Conservation (phyloP, 2,113 vertebrate species). For the Alligator sinensis region DNA sequence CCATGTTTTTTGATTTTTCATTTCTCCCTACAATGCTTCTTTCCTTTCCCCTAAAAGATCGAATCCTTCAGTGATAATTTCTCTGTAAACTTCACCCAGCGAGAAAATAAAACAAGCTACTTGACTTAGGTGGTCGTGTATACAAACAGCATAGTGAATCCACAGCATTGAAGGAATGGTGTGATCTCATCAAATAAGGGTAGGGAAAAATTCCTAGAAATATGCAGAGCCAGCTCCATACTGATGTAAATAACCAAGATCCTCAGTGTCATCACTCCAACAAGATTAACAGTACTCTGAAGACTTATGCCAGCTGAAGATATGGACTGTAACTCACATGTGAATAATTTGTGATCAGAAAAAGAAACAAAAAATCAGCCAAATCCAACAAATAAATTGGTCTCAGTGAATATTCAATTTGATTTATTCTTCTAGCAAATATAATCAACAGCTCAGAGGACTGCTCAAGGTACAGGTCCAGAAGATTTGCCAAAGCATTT, state of each 20-base stretch:
- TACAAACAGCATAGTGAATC: neutral
- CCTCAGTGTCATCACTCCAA: neutral
- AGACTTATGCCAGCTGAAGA: neutral
- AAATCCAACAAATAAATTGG: neutral
- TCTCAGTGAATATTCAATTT: neutral
- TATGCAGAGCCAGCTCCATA: slow-evolving; percentile 14
- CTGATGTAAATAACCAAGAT: neutral
- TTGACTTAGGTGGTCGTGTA: neutral
- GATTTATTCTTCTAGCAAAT: neutral
- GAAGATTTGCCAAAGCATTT: neutral
- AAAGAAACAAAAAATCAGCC: neutral
- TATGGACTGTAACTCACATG: neutral
- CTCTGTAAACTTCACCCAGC: neutral
- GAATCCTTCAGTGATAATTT: neutral
- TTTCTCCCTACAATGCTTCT: neutral
- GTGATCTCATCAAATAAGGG: slow-evolving; percentile 5
- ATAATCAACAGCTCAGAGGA: neutral
- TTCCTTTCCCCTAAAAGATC: neutral
- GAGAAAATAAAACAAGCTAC: neutral
- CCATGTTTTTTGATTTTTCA: neutral
- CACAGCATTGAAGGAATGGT: slow-evolving; percentile 15
- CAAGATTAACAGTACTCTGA: rapidly evolving
- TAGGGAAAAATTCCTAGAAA: slow-evolving; percentile 48
- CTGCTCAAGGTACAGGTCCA: neutral
- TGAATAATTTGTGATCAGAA: neutral